phyloP scores from a whole-genome alignment of 2,888 invertebrate species.

The Dryomyza anilis region DNA sequence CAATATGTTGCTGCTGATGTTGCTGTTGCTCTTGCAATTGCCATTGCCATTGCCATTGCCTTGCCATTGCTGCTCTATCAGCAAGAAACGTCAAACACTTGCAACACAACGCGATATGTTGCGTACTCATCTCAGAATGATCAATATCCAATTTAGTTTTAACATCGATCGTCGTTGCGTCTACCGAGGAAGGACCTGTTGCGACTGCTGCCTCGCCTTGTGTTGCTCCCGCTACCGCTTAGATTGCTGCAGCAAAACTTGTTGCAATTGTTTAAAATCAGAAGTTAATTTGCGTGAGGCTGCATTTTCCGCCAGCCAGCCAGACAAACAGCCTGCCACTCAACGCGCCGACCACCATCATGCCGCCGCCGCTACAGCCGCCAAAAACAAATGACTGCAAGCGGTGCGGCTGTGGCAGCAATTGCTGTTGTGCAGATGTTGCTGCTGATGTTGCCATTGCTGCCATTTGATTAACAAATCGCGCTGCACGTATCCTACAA shows the following conservation, averaged over 20 bases:
- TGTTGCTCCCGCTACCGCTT: not conserved
- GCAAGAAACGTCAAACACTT: too few species aligned
- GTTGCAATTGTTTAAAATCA: conserved; percentile 24
- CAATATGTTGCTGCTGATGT: too few species aligned
- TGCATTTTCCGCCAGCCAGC: not conserved
- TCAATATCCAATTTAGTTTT: conserved; percentile 25
- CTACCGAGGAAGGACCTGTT: conserved; percentile 3
- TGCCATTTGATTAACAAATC: conserved; percentile 58
- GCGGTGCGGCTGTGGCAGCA: conserved; percentile 28
- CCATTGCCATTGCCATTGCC: too few species aligned
- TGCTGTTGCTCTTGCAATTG: too few species aligned
- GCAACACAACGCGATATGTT: too few species aligned
- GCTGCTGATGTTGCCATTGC: conserved; percentile 36
- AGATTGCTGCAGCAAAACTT: not conserved
- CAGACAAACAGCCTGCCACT: conserved; percentile 17
- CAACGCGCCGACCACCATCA: not conserved
- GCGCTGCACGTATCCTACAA: conserved; percentile 37
- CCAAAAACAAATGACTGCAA: conserved; percentile 31
- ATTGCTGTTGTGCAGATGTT: too few species aligned
- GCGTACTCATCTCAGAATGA: conserved; percentile 6
- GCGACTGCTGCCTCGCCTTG: not conserved
- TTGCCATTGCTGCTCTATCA: too few species aligned
- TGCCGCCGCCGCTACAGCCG: not conserved
- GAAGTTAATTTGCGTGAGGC: conserved; percentile 19
- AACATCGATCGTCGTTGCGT: conserved; percentile 20